These are phyloP conservation scores for Bicyclus anynana DNA, from an alignment of 1,140 invertebrate genomes.

Conservation along the genomic window DNA sequence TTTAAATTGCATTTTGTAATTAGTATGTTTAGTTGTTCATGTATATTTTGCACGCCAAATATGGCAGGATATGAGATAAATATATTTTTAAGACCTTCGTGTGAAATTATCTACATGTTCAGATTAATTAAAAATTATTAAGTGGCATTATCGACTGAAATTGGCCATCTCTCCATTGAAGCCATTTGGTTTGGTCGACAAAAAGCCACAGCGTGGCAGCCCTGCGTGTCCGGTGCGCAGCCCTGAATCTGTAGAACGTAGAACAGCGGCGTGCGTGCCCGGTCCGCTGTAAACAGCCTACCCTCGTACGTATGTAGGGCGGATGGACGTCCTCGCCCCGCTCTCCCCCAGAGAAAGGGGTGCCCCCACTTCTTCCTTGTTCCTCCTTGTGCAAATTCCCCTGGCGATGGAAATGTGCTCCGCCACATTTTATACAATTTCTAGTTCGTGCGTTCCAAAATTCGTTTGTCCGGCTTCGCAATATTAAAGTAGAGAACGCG, in stretches of 20 bases:
- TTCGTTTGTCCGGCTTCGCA: constrained; percentile 23
- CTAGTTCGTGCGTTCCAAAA: constrained; percentile 59
- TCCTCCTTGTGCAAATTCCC: constrained; percentile 76
- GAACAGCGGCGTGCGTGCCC: constrained; percentile 66
- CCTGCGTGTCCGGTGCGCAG: constrained; percentile 67
- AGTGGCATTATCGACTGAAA: too few species aligned
- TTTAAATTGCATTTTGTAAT: too few species aligned
- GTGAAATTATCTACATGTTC: too few species aligned
- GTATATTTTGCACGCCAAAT: too few species aligned
- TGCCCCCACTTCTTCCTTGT: constrained; percentile 70
- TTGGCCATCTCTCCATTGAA: too few species aligned
- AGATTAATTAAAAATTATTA: too few species aligned
- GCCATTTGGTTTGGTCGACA: too few species aligned
- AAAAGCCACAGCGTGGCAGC: constrained; percentile 35
- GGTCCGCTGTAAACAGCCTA: constrained; percentile 66
- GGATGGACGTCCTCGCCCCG: constrained; percentile 50
- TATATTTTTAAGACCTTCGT: too few species aligned
- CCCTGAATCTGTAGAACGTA: constrained; percentile 72
- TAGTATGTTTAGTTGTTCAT: too few species aligned
- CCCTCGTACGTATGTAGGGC: constrained; percentile 69
- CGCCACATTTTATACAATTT: constrained; percentile 76
- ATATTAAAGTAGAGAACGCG: constrained; percentile 24
- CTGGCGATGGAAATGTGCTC: constrained; percentile 74
- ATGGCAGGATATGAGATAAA: too few species aligned
- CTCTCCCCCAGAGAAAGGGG: constrained; percentile 64